A percentile compares a stretch with the other conserved stretches of the same genome.
Conservation (phyloP, 1,140 invertebrate genomes). For the Cephus cinctus region DNA sequence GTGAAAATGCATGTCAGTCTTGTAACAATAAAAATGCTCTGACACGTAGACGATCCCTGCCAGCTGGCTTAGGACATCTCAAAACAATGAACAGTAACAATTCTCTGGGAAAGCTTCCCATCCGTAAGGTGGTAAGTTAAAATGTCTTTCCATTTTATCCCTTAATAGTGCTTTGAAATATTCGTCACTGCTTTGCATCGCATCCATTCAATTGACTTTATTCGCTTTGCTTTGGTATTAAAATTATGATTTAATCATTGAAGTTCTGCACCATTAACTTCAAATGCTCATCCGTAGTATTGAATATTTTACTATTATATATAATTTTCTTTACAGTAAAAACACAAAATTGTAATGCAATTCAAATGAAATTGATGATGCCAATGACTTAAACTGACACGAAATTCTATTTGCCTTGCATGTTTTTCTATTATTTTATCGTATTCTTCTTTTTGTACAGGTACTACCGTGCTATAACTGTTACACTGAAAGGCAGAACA, state of each 20-base stretch:
- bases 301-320: neutral
- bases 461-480: constrained; percentile 8
- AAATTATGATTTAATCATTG: neutral
- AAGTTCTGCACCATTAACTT: too few relatives aligned
- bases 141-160: neutral
- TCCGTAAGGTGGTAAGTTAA: constrained; percentile 26
- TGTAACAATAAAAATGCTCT: constrained; percentile 20
- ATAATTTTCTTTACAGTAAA: neutral
- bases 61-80: constrained; percentile 26
- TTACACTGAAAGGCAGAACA: constrained; percentile 4
- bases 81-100: constrained; percentile 10
- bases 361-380: neutral
- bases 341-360: neutral
- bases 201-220: neutral
- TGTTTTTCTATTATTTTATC: too few relatives aligned
- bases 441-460: constrained; percentile 4
- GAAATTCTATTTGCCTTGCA: too few relatives aligned
- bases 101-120: constrained; percentile 26
- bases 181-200: neutral
- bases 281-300: neutral
- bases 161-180: neutral
- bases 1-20: constrained; percentile 15
- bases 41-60: constrained; percentile 35
- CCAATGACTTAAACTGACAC: neutral
- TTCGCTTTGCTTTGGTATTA: neutral